phyloP scores from a whole-genome alignment of 2,888 invertebrate species.

The Digitonthophagus gazella region DNA sequence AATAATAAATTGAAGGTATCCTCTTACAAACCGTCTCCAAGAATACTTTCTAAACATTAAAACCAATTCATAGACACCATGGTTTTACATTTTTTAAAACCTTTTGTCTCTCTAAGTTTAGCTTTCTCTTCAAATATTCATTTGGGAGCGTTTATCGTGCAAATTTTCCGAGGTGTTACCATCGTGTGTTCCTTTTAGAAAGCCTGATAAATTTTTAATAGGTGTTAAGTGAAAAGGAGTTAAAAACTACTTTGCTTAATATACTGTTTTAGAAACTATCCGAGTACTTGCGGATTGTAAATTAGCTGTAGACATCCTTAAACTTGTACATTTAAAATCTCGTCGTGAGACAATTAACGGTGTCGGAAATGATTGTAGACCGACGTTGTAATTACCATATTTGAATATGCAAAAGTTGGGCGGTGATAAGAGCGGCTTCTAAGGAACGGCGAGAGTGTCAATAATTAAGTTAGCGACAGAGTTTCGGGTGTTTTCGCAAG shows the following conservation, averaged over 20 bases:
- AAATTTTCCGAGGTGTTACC: background rate
- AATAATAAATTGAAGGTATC: background rate
- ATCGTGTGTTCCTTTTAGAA: background rate
- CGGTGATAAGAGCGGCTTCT: slow-evolving; percentile 16
- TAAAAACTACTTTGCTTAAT: background rate
- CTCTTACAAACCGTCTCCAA: background rate
- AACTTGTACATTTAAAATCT: slow-evolving; percentile 32
- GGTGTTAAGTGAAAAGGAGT: background rate
- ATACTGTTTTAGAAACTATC: background rate
- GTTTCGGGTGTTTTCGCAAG: slow-evolving; percentile 32
- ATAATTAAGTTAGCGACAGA: slow-evolving; percentile 37
- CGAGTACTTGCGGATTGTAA: background rate
- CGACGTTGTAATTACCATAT: slow-evolving; percentile 37
- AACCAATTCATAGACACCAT: background rate
- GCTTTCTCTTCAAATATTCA: background rate
- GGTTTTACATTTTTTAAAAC: background rate
- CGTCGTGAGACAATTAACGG: slow-evolving; percentile 34
- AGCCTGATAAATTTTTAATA: background rate
- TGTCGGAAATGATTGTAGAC: slow-evolving; percentile 37
- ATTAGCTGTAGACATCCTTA: background rate
- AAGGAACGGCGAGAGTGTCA: slow-evolving; percentile 33
- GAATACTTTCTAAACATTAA: background rate
- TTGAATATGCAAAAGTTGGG: slow-evolving; percentile 38
- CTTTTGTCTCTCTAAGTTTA: background rate
- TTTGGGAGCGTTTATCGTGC: background rate